Evolutionary conservation across 2,888 invertebrate genomes (phyloP).

Genomic region (Smittia sp.): DNA sequence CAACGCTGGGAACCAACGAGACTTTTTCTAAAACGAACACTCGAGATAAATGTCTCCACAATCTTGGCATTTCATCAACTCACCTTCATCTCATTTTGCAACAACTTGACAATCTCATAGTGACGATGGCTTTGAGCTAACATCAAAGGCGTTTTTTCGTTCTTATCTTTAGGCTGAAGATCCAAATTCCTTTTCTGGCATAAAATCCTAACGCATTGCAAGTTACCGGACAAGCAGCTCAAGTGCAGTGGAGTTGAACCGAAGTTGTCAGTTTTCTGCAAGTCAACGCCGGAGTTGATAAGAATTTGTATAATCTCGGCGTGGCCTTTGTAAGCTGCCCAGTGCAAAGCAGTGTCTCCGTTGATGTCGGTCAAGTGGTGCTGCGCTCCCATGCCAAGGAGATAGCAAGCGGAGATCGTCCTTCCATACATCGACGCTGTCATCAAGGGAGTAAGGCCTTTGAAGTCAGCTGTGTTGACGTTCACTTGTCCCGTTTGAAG

Average conservation of each 20-base stretch:
- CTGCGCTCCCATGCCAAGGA: slow-evolving; percentile 85
- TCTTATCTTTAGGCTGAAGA: slow-evolving; percentile 82
- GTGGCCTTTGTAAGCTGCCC: slow-evolving; percentile 93
- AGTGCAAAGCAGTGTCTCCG: slow-evolving; percentile 89
- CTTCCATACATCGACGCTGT: slow-evolving; percentile 92
- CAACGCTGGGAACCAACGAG: slow-evolving; percentile 82
- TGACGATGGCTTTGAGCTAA: slow-evolving; percentile 86
- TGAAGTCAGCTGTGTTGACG: slow-evolving; percentile 86
- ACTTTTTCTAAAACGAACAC: slow-evolving; percentile 56
- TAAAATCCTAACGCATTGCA: slow-evolving; percentile 79
- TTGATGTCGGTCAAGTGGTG: slow-evolving; percentile 86
- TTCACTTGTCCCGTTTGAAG: slow-evolving; percentile 74
- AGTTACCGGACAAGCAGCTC: slow-evolving; percentile 83
- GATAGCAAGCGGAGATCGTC: slow-evolving; percentile 83
- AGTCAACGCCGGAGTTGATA: slow-evolving; percentile 86
- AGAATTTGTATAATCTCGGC: slow-evolving; percentile 81
- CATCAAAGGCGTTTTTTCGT: slow-evolving; percentile 88
- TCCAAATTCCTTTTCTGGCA: slow-evolving; percentile 91
- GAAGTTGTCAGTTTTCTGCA: slow-evolving; percentile 87
- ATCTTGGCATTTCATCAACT: slow-evolving; percentile 44
- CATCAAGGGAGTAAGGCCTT: slow-evolving; percentile 85
- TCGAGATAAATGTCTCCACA: neutral
- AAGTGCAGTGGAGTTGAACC: slow-evolving; percentile 89
- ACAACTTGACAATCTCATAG: slow-evolving; percentile 74
- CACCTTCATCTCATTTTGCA: slow-evolving; percentile 73